phyloP scores from a whole-genome alignment of 37 sponge, comb jelly and placozoan species.

The Chondrilla cf. caribensis region DNA sequence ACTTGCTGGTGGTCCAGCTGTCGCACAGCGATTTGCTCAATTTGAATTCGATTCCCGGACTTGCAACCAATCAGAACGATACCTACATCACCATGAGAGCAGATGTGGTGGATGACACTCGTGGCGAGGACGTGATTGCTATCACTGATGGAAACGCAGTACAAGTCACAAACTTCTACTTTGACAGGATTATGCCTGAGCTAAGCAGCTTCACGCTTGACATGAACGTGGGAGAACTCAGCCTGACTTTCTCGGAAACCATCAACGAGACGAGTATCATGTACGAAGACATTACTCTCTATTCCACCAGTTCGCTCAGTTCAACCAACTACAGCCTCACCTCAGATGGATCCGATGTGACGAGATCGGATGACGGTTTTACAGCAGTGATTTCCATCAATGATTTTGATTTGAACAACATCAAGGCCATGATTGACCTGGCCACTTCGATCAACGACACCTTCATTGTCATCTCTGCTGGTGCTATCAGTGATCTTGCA shows the following conservation, averaged over 20 bases:
- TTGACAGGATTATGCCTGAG: conserved; percentile 47
- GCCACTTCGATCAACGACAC: conserved; percentile 39
- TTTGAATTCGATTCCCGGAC: conserved; percentile 59
- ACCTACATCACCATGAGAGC: conserved; percentile 78
- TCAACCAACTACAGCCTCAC: conserved; percentile 6
- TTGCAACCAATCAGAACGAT: conserved; percentile 53
- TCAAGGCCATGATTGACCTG: conserved; percentile 59
- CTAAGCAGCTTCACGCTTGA: conserved; percentile 61
- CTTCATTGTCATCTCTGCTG: conserved; percentile 46
- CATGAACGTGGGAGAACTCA: conserved; percentile 53
- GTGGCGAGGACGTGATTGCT: conserved; percentile 65
- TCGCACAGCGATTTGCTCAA: conserved; percentile 63
- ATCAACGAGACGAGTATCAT: conserved; percentile 52
- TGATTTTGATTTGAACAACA: conserved; percentile 59
- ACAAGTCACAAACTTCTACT: conserved; percentile 35
- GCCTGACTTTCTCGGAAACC: conserved; percentile 80
- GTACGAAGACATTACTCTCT: conserved; percentile 44
- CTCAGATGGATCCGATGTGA: conserved; percentile 40
- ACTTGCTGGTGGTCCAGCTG: conserved; percentile 47
- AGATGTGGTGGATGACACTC: conserved; percentile 69
- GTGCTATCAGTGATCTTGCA: conserved; percentile 58
- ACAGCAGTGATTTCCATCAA: conserved; percentile 45
- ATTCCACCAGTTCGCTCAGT: background rate
- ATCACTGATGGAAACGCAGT: conserved; percentile 81
- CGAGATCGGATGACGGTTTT: conserved; percentile 47